Evolutionary conservation across 2,113 vertebrate species (phyloP), one percentile per base, ranked within the genome.

Genomic region (Lampris megalopsis): DNA sequence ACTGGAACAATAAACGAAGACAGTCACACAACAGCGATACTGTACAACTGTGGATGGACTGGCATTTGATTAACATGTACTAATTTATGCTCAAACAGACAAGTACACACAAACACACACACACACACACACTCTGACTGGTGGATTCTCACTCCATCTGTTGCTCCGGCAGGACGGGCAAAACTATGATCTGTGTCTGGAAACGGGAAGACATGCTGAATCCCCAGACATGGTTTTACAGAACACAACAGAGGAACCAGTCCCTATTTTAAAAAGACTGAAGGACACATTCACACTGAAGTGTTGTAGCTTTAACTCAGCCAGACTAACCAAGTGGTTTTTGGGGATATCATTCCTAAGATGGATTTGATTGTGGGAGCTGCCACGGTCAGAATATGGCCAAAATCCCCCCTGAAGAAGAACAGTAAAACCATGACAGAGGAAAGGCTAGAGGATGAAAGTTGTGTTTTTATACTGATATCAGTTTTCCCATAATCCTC

Each of bases 141-240:
- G 84, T 83, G 77, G 78, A 89, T 71, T 84, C 68, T 87, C 85
- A 78, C 64, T 77, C 84, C 87, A 86, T 90, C 87, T 91, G 89
- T 85, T 77, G 82, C 64, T 58, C 24, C 49, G 63, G 52, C 68
- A 73, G 75, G 71, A 71, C 75, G 62, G 70, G 83, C 57, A 84
- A 82, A 82, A 87, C 71, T 80, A 68, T 11, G 61, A 68, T 80
- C 66, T 70, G 63, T 84, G 71, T 88, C 82, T 66, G 82, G 66
- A 81, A 74, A 58, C 69, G 72, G 60, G 73, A 77, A 78, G 82
- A 65, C 77, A 87, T 69, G 75, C 64, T 81, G 13, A 81, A 83
- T 36, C 73, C 70, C 48, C 41, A 54, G n/a, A 49, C 81, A 68
- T 24, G 24, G 53, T 77, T 66, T 81, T 73, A 45, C 61, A 53